phyloP scores from a whole-genome alignment of 2,113 vertebrate genomes.

The Apeltes quadracus region DNA sequence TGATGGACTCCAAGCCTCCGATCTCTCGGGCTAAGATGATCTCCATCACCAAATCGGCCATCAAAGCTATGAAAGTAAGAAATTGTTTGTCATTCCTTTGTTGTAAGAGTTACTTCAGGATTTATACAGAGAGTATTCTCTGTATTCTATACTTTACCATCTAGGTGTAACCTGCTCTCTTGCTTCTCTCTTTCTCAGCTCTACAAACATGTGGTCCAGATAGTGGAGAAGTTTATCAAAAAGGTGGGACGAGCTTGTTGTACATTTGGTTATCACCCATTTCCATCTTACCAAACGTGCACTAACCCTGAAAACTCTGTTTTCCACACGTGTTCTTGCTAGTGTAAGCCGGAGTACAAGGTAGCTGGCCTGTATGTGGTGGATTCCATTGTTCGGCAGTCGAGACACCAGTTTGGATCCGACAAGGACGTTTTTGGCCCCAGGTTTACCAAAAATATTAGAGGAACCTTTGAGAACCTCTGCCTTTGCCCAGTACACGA shows the following conservation, averaged over 20 bases:
- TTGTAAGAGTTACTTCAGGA: background rate
- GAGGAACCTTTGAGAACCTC: conserved; percentile 97
- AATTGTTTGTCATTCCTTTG: background rate
- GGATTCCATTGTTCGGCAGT: conserved; percentile 98
- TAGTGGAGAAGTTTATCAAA: conserved; percentile 99
- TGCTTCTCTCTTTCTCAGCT: conserved; percentile 81
- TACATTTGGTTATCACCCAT: background rate
- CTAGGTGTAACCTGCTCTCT: background rate
- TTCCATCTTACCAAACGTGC: background rate
- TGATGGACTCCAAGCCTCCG: conserved; percentile 98
- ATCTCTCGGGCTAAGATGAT: conserved; percentile 99
- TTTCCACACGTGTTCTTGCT: conserved; percentile 4
- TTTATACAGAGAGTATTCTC: background rate
- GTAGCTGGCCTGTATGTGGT: conserved; percentile 97
- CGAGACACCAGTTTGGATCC: conserved; percentile 96
- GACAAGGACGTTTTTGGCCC: conserved; percentile 99
- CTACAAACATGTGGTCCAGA: conserved; percentile 99
- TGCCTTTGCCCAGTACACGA: conserved; percentile 97
- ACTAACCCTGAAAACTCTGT: background rate
- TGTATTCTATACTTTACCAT: background rate
- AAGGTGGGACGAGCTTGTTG: conserved; percentile 82
- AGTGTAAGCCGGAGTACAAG: conserved; percentile 99
- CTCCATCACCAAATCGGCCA: conserved; percentile 98
- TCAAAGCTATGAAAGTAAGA: conserved; percentile 99
- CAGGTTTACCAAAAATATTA: conserved; percentile 97